Evolutionary conservation across 1,140 invertebrate species (phyloP).

Genomic region (Pseudomyrmex cubaensis): DNA sequence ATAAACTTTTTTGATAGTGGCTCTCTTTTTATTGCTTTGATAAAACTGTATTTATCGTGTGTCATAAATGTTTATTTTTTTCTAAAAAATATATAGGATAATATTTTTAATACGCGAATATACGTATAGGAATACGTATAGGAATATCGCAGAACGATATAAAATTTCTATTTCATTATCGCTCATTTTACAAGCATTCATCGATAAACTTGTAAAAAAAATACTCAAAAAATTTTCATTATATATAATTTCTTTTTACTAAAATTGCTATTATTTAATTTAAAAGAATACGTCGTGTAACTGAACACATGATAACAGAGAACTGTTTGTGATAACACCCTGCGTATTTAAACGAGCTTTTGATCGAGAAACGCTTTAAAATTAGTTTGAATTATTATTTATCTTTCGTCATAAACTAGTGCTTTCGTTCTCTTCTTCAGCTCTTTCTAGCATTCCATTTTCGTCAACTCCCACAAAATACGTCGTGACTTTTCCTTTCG

Average conservation of each 20-base stretch:
- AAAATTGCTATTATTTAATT: no score
- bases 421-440: constrained; percentile 68
- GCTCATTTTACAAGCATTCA: not conserved
- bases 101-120: not conserved
- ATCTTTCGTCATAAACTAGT: constrained; percentile 76
- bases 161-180: not conserved
- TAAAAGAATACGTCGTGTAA: not conserved
- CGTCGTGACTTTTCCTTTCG: constrained; percentile 90
- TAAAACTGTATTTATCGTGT: constrained; percentile 10
- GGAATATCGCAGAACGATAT: not conserved
- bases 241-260: no score
- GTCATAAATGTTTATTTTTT: not conserved
- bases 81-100: not conserved
- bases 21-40: constrained; percentile 5
- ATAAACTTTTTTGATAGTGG: not conserved
- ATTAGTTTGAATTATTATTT: constrained; percentile 20
- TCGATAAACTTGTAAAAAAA: no score
- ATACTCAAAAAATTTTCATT: no score
- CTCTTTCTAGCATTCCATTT: constrained; percentile 77
- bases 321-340: constrained; percentile 17
- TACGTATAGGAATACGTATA: not conserved
- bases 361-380: constrained; percentile 5
- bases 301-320: not conserved
- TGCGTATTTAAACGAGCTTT: not conserved
- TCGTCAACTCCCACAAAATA: constrained; percentile 90